phyloP scores from a whole-genome alignment of 2,797 vertebrate species.

The Acrossocheilus wenchowensis region DNA sequence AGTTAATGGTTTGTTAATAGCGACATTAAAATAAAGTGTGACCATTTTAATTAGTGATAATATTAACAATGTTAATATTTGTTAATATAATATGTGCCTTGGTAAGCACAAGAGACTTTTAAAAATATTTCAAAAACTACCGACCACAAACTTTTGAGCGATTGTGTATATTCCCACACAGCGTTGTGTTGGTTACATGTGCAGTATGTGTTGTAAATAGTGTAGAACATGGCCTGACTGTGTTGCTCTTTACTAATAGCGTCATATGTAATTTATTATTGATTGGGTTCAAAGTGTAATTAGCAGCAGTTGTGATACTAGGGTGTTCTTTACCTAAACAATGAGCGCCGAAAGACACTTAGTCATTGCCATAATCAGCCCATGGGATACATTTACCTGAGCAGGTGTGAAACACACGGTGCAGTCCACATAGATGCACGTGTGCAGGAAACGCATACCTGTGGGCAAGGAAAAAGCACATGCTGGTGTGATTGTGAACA shows the following conservation, averaged over 20 bases:
- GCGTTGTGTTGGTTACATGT: not conserved
- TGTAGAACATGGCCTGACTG: not conserved
- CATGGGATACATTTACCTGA: slow-evolving; percentile 35
- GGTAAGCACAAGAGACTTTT: not conserved
- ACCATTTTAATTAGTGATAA: not conserved
- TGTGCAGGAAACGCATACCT: not conserved
- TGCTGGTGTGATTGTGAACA: not conserved
- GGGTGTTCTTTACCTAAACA: slow-evolving; percentile 60
- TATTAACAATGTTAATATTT: not conserved
- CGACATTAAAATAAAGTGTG: not conserved
- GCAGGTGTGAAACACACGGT: slow-evolving; percentile 17
- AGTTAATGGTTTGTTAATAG: not conserved
- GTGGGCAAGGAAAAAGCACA: slow-evolving; percentile 14
- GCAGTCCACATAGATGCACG: not conserved
- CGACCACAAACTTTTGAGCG: not conserved
- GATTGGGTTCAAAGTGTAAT: slow-evolving; percentile 57
- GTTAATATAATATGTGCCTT: not conserved
- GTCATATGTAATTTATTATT: slow-evolving; percentile 55
- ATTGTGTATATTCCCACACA: not conserved
- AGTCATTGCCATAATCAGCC: slow-evolving; percentile 35
- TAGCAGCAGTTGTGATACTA: slow-evolving; percentile 46
- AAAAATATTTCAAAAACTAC: not conserved
- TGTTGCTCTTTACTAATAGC: slow-evolving; percentile 37
- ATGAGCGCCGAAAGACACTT: slow-evolving; percentile 44
- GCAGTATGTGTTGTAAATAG: slow-evolving; percentile 19